These are phyloP conservation scores for Phalangium opilio DNA, from an alignment of 2,888 invertebrate genomes.

Conservation along the genomic window DNA sequence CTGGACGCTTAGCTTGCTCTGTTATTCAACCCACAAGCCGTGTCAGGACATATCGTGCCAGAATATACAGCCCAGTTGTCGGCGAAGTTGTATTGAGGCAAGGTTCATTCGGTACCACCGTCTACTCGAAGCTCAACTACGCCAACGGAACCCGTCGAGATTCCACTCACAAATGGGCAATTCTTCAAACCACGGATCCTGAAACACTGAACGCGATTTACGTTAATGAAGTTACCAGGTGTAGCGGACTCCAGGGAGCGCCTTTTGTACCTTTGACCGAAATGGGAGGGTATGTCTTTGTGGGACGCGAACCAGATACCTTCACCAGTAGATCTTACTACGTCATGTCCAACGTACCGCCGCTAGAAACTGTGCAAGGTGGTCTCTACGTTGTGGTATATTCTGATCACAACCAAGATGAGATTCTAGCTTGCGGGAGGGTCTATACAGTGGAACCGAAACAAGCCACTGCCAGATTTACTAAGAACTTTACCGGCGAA, in stretches of 20 bases:
- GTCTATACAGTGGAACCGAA: slow-evolving; percentile 15
- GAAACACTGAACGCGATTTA: slow-evolving; percentile 8
- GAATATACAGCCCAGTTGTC: slow-evolving; percentile 17
- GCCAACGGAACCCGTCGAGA: slow-evolving; percentile 18
- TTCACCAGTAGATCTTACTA: slow-evolving; percentile 19
- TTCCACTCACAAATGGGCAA: slow-evolving; percentile 17
- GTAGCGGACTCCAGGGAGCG: slow-evolving; percentile 13
- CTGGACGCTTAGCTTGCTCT: slow-evolving; percentile 17
- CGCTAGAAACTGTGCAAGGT: slow-evolving; percentile 38
- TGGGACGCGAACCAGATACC: slow-evolving; percentile 12
- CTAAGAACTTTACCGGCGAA: slow-evolving; percentile 14
- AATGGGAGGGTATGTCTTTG: slow-evolving; percentile 12
- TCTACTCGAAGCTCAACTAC: slow-evolving; percentile 17
- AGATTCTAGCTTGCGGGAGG: slow-evolving; percentile 17
- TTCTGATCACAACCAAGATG: slow-evolving; percentile 47
- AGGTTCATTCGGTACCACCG: slow-evolving; percentile 15
- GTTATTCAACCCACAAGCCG: slow-evolving; percentile 18
- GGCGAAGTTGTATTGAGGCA: slow-evolving; percentile 20
- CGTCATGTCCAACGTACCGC: slow-evolving; percentile 40
- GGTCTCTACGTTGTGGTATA: slow-evolving; percentile 60
- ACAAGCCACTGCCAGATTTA: slow-evolving; percentile 18
- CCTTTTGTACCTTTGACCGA: slow-evolving; percentile 11
- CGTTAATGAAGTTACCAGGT: slow-evolving; percentile 15
- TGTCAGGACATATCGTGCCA: slow-evolving; percentile 15
- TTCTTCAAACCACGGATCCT: slow-evolving; percentile 11